Conservation (phyloP, 2,797 vertebrate genomes). For the Anguilla marmorata region DNA sequence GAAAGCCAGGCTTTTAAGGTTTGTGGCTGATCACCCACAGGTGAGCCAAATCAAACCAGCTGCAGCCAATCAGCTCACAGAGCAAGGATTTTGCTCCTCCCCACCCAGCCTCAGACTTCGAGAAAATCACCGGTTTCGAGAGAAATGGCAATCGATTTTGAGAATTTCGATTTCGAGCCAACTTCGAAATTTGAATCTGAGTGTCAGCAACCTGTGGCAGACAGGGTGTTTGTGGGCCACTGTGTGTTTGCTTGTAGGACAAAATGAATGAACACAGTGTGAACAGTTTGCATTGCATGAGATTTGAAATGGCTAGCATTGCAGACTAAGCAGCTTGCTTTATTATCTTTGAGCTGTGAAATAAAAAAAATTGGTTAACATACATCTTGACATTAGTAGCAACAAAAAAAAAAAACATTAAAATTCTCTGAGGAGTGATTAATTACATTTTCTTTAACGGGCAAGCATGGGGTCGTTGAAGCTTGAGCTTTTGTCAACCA, state of each 20-base stretch:
- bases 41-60: too few species aligned
- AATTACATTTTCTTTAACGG: background rate
- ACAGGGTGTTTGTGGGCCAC: too few species aligned
- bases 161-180: too few species aligned
- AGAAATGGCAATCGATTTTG: too few species aligned
- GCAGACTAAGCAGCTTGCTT: background rate
- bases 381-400: background rate
- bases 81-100: too few species aligned
- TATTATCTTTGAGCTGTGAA: background rate
- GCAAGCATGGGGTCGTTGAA: background rate
- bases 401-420: background rate
- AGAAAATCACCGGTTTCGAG: too few species aligned
- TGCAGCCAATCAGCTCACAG: too few species aligned
- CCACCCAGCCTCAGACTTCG: too few species aligned
- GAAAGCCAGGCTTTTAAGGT: too few species aligned
- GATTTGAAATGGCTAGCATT: background rate
- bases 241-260: background rate
- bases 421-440: background rate
- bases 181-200: background rate
- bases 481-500: background rate
- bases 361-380: background rate
- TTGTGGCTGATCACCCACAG: too few species aligned
- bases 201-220: too few species aligned
- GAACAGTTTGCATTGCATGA: background rate
- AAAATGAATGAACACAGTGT: background rate